Percentiles rank a stretch among this genome's conserved stretches.
These are phyloP conservation scores for Aphelenchoides besseyi DNA, from an alignment of 1,140 invertebrate genomes.

Conservation along the genomic window DNA sequence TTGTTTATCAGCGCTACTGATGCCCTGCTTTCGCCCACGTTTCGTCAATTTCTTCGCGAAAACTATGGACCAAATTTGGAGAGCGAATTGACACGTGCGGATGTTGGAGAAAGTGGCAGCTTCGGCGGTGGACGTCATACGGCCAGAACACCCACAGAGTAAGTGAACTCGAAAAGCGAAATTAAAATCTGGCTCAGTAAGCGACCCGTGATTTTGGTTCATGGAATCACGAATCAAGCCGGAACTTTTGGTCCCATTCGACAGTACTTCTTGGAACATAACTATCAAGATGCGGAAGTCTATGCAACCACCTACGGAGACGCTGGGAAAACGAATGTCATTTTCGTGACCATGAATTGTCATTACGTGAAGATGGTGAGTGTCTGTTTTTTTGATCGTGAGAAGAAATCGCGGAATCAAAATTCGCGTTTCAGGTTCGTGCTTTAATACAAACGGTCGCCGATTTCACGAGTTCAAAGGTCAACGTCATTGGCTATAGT, in stretches of 20 bases:
- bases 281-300: slow-evolving; percentile 52
- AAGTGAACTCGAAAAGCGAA: neutral
- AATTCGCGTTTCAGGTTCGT: slow-evolving; percentile 50
- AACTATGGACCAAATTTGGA: slow-evolving; percentile 45
- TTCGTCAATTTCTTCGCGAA: slow-evolving; percentile 35
- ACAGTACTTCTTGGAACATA: slow-evolving; percentile 47
- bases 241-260: slow-evolving; percentile 46
- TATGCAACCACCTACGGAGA: slow-evolving; percentile 62
- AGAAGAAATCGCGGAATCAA: neutral
- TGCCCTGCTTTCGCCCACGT: too few relatives aligned
- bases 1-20: too few relatives aligned
- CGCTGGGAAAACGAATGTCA: slow-evolving; percentile 56
- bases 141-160: slow-evolving; percentile 35
- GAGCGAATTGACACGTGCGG: slow-evolving; percentile 35
- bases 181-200: slow-evolving; percentile 32
- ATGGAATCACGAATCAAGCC: slow-evolving; percentile 59
- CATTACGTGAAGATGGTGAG: slow-evolving; percentile 57
- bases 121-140: slow-evolving; percentile 51
- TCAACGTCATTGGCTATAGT: slow-evolving; percentile 59
- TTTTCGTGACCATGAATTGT: slow-evolving; percentile 61
- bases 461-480: slow-evolving; percentile 52
- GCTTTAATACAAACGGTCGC: slow-evolving; percentile 56
- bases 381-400: neutral
- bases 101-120: slow-evolving; percentile 46
- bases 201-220: slow-evolving; percentile 60